These are phyloP conservation scores for Coleophora deauratella DNA, from an alignment of 2,888 invertebrate species.

Conservation along the genomic window DNA sequence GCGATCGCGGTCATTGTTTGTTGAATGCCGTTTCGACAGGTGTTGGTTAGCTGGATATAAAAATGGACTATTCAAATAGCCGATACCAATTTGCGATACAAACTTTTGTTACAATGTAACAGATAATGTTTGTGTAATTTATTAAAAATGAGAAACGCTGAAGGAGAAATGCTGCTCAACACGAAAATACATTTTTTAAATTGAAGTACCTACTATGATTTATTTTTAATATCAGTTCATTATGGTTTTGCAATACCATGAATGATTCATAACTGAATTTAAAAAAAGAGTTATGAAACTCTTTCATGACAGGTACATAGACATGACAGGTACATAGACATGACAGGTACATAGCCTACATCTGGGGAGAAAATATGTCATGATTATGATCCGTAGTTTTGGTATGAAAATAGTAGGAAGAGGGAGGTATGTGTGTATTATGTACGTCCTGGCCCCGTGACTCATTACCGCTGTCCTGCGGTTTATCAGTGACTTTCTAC, in stretches of 20 bases:
- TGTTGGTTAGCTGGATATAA: constrained; percentile 12
- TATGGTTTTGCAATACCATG: too few relatives aligned
- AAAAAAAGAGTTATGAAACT: constrained; percentile 32
- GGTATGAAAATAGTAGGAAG: constrained; percentile 35
- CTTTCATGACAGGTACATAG: constrained; percentile 13
- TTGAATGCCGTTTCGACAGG: constrained; percentile 17
- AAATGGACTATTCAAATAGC: constrained; percentile 3
- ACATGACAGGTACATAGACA: constrained; percentile 15
- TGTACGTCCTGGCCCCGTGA: constrained; percentile 40
- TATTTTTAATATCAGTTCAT: too few relatives aligned
- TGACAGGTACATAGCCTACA: constrained; percentile 17
- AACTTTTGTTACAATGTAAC: too few relatives aligned
- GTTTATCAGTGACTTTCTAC: constrained; percentile 51
- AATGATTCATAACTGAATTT: too few relatives aligned
- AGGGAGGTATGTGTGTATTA: constrained; percentile 30
- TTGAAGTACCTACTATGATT: too few relatives aligned
- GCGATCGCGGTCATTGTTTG: constrained; percentile 19
- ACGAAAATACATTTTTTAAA: too few relatives aligned
- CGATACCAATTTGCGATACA: too few relatives aligned
- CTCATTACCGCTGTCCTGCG: constrained; percentile 30
- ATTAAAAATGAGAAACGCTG: too few relatives aligned
- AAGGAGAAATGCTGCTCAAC: too few relatives aligned
- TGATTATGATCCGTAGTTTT: constrained; percentile 18
- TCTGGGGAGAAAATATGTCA: constrained; percentile 9
- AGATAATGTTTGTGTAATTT: too few relatives aligned